These are phyloP conservation scores for Aphidius gifuensis DNA, from an alignment of 1,140 invertebrate genomes.

Conservation along the genomic window DNA sequence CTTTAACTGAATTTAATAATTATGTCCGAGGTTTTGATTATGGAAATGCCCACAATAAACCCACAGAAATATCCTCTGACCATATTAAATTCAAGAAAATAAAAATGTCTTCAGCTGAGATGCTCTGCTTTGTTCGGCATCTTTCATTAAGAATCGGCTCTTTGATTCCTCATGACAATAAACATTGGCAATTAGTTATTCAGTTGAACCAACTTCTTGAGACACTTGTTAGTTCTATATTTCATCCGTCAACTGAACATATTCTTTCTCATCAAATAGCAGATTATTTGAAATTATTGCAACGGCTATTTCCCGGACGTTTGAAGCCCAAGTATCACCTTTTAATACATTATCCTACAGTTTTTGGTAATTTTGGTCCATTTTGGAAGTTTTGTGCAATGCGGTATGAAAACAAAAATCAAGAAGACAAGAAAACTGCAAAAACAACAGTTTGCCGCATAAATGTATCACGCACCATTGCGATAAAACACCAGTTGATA, in stretches of 20 bases:
- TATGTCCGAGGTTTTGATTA: conserved; percentile 14
- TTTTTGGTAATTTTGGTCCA: conserved; percentile 18
- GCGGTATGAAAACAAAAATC: conserved; percentile 23
- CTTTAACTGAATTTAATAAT: conserved; percentile 13
- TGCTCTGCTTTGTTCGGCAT: conserved; percentile 23
- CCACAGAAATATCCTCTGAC: conserved; percentile 10
- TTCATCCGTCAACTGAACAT: background rate
- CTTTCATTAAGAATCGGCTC: conserved; percentile 26
- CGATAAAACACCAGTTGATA: conserved; percentile 23
- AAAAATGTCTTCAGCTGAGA: conserved; percentile 27
- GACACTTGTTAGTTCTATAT: conserved; percentile 19
- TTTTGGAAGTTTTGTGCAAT: conserved; percentile 23
- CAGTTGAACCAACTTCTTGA: conserved; percentile 23
- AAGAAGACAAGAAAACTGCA: conserved; percentile 18
- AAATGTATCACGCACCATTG: conserved; percentile 25
- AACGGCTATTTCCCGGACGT: conserved; percentile 1
- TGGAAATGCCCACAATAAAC: conserved; percentile 16
- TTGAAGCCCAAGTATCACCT: conserved; percentile 22
- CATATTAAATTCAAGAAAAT: conserved; percentile 19
- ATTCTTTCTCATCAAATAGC: background rate
- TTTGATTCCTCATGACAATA: conserved; percentile 21
- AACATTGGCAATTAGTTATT: conserved; percentile 26
- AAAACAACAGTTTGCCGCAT: conserved; percentile 13
- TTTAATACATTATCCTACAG: conserved; percentile 21
- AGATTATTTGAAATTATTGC: conserved; percentile 9